These are phyloP conservation scores for Trachelus iudaicus DNA, from an alignment of 2,888 invertebrate genomes.

Conservation along the genomic window DNA sequence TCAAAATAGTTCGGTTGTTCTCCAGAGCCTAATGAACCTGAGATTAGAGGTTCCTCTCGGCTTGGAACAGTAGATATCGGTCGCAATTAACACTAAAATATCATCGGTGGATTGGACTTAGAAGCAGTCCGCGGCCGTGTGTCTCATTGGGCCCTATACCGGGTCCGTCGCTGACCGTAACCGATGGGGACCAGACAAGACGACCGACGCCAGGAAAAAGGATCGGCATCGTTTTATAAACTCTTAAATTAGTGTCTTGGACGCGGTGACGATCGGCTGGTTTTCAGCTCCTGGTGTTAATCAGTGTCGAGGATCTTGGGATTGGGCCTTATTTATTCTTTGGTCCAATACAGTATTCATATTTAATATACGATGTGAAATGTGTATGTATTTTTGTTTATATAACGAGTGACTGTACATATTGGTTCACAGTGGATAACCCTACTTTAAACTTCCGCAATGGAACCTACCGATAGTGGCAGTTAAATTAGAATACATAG, in stretches of 20 bases:
- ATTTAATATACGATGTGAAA: neutral
- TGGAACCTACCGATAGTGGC: neutral
- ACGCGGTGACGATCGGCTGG: neutral
- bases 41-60: conserved; percentile 54
- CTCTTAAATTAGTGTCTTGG: conserved; percentile 39
- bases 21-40: conserved; percentile 54
- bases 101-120: conserved; percentile 52
- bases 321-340: neutral
- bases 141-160: conserved; percentile 30
- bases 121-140: conserved; percentile 34
- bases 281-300: conserved; percentile 1
- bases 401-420: neutral
- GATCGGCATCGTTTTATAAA: conserved; percentile 42
- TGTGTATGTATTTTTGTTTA: neutral
- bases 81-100: conserved; percentile 62
- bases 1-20: conserved; percentile 48
- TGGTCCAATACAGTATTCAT: neutral
- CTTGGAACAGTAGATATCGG: conserved; percentile 53
- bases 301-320: neutral
- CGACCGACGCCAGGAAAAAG: conserved; percentile 23
- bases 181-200: conserved; percentile 10
- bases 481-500: neutral
- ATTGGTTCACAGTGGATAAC: neutral
- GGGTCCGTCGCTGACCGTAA: conserved; percentile 12
- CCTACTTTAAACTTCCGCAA: neutral